Percentiles rank a stretch among this genome's conserved stretches.
Conservation (phyloP, 2,888 invertebrate genomes). For the Troglohyphantes excavatus region DNA sequence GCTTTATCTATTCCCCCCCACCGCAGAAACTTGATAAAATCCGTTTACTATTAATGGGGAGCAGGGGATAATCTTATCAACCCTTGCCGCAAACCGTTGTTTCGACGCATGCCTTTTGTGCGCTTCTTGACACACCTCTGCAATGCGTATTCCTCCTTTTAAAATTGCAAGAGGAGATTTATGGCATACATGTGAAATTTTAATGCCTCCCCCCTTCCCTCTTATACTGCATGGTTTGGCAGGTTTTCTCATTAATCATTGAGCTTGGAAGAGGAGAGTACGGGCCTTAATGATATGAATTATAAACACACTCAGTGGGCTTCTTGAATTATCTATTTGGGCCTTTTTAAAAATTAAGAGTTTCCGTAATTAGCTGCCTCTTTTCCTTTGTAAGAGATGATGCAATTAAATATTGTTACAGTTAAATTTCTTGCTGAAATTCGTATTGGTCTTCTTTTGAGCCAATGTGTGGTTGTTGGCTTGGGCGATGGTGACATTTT, state of each 20-base stretch:
- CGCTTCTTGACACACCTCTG: conserved; percentile 25
- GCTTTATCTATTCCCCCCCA: not conserved
- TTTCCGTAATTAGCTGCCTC: conserved; percentile 18
- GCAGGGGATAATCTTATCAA: conserved; percentile 34
- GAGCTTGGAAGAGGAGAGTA: conserved; percentile 8
- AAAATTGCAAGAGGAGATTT: conserved; percentile 54
- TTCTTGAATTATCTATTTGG: conserved; percentile 31
- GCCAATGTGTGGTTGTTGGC: too few species aligned
- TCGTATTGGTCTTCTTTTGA: too few species aligned
- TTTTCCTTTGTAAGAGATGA: not conserved
- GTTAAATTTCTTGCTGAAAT: too few species aligned
- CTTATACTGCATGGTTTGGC: not conserved
- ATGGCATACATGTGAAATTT: conserved; percentile 51
- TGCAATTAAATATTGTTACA: too few species aligned
- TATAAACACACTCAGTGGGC: not conserved
- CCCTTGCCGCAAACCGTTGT: not conserved
- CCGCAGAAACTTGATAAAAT: conserved; percentile 18
- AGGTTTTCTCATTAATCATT: conserved; percentile 36
- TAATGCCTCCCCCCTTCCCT: conserved; percentile 34
- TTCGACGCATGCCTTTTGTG: conserved; percentile 37
- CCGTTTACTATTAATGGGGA: conserved; percentile 64
- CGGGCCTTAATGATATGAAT: conserved; percentile 24
- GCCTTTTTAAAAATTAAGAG: conserved; percentile 27
- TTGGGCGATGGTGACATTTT: too few species aligned
- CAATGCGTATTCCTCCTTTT: conserved; percentile 43